These are phyloP conservation scores for Gallinago nigripennis DNA, from an alignment of 2,797 vertebrate genomes.

Conservation along the genomic window DNA sequence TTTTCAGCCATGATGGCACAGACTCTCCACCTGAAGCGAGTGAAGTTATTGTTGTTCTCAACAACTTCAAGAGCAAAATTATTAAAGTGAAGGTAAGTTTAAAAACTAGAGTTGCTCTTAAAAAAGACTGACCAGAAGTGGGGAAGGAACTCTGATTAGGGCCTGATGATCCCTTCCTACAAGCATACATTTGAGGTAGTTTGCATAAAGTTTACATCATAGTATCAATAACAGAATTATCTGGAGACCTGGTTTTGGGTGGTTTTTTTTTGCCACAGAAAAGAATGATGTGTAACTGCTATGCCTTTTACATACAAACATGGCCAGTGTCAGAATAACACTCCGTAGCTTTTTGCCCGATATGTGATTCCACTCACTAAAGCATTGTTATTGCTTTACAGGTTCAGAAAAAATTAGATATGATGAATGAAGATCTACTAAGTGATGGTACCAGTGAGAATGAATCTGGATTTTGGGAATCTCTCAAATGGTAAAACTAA, in stretches of 20 bases:
- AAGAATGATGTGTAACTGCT: not conserved
- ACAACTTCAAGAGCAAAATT: conserved; percentile 95
- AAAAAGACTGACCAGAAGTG: not conserved
- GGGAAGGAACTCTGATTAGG: not conserved
- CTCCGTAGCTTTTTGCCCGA: not conserved
- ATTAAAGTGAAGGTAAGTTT: conserved; percentile 95
- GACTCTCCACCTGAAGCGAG: conserved; percentile 90
- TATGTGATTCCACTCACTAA: not conserved
- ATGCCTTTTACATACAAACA: not conserved
- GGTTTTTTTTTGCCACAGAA: not conserved
- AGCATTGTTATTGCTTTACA: conserved; percentile 42
- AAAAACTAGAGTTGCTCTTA: not conserved
- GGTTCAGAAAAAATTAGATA: conserved; percentile 98
- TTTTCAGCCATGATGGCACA: conserved; percentile 92
- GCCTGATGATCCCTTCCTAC: not conserved
- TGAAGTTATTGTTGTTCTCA: conserved; percentile 91
- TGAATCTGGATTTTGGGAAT: conserved; percentile 95
- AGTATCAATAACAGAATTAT: not conserved
- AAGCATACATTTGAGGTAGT: not conserved
- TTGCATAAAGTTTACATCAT: not conserved
- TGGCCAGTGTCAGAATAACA: not conserved
- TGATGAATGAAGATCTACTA: conserved; percentile 93
- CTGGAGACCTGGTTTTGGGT: not conserved
- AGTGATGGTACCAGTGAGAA: conserved; percentile 89
- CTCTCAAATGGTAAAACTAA: conserved; percentile 86